Evolutionary conservation across 1,140 invertebrate genomes (phyloP), one percentile per base, ranked within the genome.

Genomic region (Rhyzopertha dominica): DNA sequence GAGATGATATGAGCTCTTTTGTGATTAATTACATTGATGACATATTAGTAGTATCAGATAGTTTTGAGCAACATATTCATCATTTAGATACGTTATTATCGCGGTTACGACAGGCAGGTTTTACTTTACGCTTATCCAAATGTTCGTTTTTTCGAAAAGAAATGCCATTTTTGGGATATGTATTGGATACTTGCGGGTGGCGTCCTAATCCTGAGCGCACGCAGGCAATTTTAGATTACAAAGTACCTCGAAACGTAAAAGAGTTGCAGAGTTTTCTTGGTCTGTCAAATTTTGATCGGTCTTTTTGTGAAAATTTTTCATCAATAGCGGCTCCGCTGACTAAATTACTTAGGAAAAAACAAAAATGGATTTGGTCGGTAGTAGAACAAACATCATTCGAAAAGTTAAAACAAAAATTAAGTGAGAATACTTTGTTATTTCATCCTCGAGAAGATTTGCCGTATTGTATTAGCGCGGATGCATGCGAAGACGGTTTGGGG

Each of bases 111-210:
- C 5, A 38, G 25, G 17, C 36, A n/a, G 36, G 17, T 22, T 38
- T 38, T 10, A 23, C 36, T 5, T 24, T 38, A 22, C 23, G 25
- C 7, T 23, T 38, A 4, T 4, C 7, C 12, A 38, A 25, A 22
- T 38, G 36, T 5, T 9, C 16, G 12, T 38, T 38, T 10, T 18
- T 22, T 23, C 16, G 36, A 12, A n/a, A 19, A 4, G 36, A 23
- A 38, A 38, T 38, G 10, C 36, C 22, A 12, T 38, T 20, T 38
- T n/a, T 38, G n/a, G 36, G 36, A n/a, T 22, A 38, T 14, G 16
- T 38, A 18, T 20, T 38, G n/a, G 8, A 38, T 22, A 4, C 32
- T 5, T 20, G 12, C 9, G 43, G 34, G n/a, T 26, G 24, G 5
- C 4, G 20, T n/a, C 32, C 23, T 9, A 8, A 23, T 20, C 36